Base-by-base conservation (phyloP, 2,113 vertebrate genomes). In the Pithys albifrons region DNA sequence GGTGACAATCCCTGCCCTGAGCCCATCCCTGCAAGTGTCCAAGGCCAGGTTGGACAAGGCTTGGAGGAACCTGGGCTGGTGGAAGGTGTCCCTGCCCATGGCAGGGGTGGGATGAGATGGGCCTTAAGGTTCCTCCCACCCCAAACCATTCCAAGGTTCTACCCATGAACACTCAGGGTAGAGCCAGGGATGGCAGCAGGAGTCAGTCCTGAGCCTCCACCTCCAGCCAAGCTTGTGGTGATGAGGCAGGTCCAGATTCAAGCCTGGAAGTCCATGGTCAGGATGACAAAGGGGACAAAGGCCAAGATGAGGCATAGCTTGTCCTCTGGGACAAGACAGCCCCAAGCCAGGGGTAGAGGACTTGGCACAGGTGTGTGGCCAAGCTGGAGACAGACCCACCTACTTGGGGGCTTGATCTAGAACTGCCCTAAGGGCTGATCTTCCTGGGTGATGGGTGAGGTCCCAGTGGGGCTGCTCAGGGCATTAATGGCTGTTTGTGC, bases 1-100 rank as follows among this genome's bases (percentile, higher is more conserved):
- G 58, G 43, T 18, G 28, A 65, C 58, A 41, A 17, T 23, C 49
- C 37, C 13, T 43, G 43, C 16, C 2, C 2, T 27, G 37, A 41
- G 29, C 29, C 22, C 54, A 27, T 7, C 59, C 59, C 43, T 51
- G 51, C 19, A 0, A 66, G 27, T 28, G 43, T 0, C 45, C 76
- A 0, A 37, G 76, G 37, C 35, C 51, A 58, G 43, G 31, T 1
- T 51, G 86, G 43, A 27, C 0, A 0, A 51, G 25, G 25, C 31
- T 35, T 2, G 67, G 67, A 35, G 59, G 45, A 37, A 2, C 37
- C 45, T 81, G 77, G 86, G 19, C 7, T 0, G 3, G 45, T 45
- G 77, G 35, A 0, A 74, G 31, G 52, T 45, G 59, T 66, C 59
- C 31, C 43, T 73, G 59, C 29, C 51, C 51, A 7, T 7, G 49